Percentiles rank a stretch among this genome's conserved stretches.
Evolutionary conservation across 2,113 vertebrate species (phyloP).

Genomic region (Lepisosteus oculatus): DNA sequence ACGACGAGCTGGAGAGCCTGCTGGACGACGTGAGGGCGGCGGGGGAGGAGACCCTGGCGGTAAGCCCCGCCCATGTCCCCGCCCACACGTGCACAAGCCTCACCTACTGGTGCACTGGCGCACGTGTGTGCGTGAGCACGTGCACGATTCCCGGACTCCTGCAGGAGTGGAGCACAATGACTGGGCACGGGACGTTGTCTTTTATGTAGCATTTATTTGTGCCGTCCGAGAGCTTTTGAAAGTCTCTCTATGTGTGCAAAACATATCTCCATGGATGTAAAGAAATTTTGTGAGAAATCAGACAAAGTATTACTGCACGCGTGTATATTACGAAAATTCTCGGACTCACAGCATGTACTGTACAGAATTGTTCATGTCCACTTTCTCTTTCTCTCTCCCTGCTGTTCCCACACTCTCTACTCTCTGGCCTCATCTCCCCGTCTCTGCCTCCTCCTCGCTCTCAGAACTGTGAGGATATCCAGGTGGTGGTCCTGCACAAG

Average conservation of each 20-base stretch:
- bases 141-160: too few relatives aligned
- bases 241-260: too few relatives aligned
- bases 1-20: constrained; percentile 64
- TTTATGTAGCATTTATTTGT: too few relatives aligned
- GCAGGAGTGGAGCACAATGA: too few relatives aligned
- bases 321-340: neutral
- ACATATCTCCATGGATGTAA: too few relatives aligned
- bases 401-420: neutral
- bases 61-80: constrained; percentile 20
- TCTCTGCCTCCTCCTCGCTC: neutral
- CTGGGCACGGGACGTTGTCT: too few relatives aligned
- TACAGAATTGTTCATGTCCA: neutral
- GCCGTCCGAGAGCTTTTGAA: too few relatives aligned
- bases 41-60: constrained; percentile 59
- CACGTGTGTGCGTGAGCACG: too few relatives aligned
- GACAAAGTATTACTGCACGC: neutral
- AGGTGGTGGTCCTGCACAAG: constrained; percentile 76
- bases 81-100: too few relatives aligned
- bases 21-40: constrained; percentile 61
- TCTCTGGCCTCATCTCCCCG: neutral
- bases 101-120: too few relatives aligned
- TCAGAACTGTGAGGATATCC: constrained; percentile 62
- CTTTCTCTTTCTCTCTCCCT: neutral
- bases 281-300: too few relatives aligned
- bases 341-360: neutral